Evolutionary conservation across 2,797 vertebrate species (phyloP), one percentile per base, ranked within the genome.

Genomic region (Hydrocynus forskahlii): DNA sequence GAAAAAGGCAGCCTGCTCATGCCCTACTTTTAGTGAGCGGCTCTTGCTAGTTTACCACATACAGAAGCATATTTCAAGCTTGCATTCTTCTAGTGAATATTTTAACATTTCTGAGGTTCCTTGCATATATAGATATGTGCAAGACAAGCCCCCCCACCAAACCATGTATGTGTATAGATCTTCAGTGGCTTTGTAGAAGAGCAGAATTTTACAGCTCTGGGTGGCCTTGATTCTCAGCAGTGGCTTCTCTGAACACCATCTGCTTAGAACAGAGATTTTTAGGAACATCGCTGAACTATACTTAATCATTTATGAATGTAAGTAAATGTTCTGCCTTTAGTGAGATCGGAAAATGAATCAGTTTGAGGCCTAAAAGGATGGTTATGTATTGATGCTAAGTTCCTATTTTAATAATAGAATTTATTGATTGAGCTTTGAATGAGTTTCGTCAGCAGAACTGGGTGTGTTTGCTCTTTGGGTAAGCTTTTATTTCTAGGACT

Each of bases 131-230:
- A 35, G 35, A 35, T 35, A 35, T 35, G 4, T 35, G 35, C 35
- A 4, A 35, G 35, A 35, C 35, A 35, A 35, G 35, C 35, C 35
- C 2, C 35, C 35, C 35, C 35, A 35, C 35, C 35, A 35, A 35
- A 35, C 35, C 35, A 35, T 35, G 35, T 35, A 35, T 35, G 35
- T 35, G 35, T 35, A 35, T 35, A 35, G 19, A 67, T 40, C 48
- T 82, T 64, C 57, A 74, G 55, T 23, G 14, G 5, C 64, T 82
- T 12, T 71, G 4, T 48, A 14, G 43, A 38, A 67, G 52, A 73
- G 45, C 45, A 54, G 35, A 17, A 10, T 13, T 73, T 55, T 57
- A 73, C 14, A 74, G 21, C 62, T 7, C 78, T 14, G 52, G 52
- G 43, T 75, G 21, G 52, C 64, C 12, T 38, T 48, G 17, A 59